Percentiles rank a stretch among this genome's conserved stretches.
Evolutionary conservation across 2,797 vertebrate species (phyloP).

Genomic region (Clarias pachynema): DNA sequence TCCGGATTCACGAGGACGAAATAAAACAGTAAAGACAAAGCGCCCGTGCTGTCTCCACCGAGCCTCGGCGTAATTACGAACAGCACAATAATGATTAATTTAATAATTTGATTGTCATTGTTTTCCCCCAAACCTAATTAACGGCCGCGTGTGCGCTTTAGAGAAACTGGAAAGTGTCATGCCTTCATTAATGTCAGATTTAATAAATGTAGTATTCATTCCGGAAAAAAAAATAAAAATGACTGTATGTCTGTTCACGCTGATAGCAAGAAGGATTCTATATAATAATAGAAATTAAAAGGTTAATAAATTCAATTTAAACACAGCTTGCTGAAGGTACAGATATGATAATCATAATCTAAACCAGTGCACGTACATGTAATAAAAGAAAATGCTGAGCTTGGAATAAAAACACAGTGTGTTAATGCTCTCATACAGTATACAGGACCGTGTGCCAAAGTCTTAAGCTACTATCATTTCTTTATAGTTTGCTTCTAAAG

Average conservation of each 20-base stretch:
- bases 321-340: neutral
- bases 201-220: conserved; percentile 29
- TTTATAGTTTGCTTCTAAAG: no score
- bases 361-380: no score
- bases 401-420: no score
- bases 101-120: conserved; percentile 60
- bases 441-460: no score
- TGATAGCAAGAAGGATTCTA: conserved; percentile 44
- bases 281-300: neutral
- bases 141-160: conserved; percentile 49
- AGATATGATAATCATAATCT: neutral
- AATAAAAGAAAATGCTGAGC: no score
- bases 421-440: no score
- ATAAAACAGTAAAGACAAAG: conserved; percentile 61
- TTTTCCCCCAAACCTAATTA: conserved; percentile 56
- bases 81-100: conserved; percentile 56
- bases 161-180: conserved; percentile 38
- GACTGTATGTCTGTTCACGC: conserved; percentile 28
- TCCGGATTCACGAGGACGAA: neutral
- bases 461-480: no score
- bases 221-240: conserved; percentile 13
- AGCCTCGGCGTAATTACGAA: conserved; percentile 61
- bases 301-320: neutral
- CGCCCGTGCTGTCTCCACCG: conserved; percentile 44
- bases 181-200: conserved; percentile 46